Base-by-base conservation (phyloP, 2,888 invertebrate species). In the Callimorpha dominula region DNA sequence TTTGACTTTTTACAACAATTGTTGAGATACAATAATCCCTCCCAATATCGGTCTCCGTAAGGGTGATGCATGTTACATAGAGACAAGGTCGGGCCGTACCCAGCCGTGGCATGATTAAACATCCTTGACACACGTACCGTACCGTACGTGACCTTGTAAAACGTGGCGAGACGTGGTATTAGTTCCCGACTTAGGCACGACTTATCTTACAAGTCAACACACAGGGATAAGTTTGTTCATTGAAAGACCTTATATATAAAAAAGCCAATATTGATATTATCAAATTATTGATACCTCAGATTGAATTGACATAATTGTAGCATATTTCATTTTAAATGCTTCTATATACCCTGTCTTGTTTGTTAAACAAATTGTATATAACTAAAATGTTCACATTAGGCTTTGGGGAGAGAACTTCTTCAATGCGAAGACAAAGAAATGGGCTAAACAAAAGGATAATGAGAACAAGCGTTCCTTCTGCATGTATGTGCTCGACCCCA, bases 321-420 rank as follows among this genome's bases (percentile, higher is more conserved):
- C 31, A 31, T 2, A 31, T 31, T 31, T 31, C 31, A 31, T 31
- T 31, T 31, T 31, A 2, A 3, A 46, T 46, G 43, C 43, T 1
- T 31, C 43, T 46, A 8, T 46, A 46, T 12, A 12, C 0, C 4
- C 6, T 57, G 20, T 11, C 49, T 49, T 9, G 12, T 66, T 50
- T 40, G 40, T 52, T 0, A 52, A 20, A 17, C 40, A 4, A 43
- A 9, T 42, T 17, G 8, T 63, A 31, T 20, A 40, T 20, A 57
- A 42, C 17, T n/a, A 50, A 50, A 52, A 20, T 57, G 14, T 20
- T 20, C 9, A 54, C 4, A 17, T 42, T 81, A 96, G 96, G 91
- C 96, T 98, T 76, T 99, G 99, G 99, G 99, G 99, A 89, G 99
- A 99, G 95, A 99, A 99, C 95, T 99, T 99, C 97, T 99, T 99